Percentiles rank a stretch among this genome's conserved stretches.
phyloP scores from a whole-genome alignment of 2,888 invertebrate species.

The Eristalinus aeneus region DNA sequence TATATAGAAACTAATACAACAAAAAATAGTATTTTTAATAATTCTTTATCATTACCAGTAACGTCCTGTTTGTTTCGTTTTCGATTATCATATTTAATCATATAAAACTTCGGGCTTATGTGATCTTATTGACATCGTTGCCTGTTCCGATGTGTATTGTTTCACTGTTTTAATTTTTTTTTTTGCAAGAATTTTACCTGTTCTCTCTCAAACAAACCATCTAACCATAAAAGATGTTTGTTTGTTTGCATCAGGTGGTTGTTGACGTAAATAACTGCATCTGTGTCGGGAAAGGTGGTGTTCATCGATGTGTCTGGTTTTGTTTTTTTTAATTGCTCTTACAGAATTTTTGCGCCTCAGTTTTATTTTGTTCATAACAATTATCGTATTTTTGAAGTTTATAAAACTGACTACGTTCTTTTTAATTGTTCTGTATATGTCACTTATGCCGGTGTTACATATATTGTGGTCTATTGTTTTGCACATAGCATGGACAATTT shows the following conservation, averaged over 20 bases:
- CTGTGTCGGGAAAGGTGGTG: too few relatives aligned
- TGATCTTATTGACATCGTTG: background rate
- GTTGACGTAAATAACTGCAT: too few relatives aligned
- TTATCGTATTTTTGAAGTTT: slow-evolving; percentile 1
- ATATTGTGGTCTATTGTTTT: slow-evolving; percentile 3
- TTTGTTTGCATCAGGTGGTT: slow-evolving; percentile 1
- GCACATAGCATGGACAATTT: slow-evolving; percentile 9
- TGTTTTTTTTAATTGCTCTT: too few relatives aligned
- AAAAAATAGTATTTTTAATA: too few relatives aligned
- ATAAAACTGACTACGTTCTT: slow-evolving; percentile 11
- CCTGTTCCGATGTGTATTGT: background rate
- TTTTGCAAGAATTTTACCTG: background rate
- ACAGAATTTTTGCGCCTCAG: too few relatives aligned
- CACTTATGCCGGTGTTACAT: slow-evolving; percentile 9
- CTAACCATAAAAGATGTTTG: slow-evolving; percentile 3
- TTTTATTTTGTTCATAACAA: slow-evolving; percentile 1
- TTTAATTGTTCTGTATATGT: slow-evolving; percentile 14
- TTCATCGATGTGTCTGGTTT: too few relatives aligned
- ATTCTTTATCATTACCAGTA: too few relatives aligned
- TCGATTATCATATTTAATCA: too few relatives aligned
- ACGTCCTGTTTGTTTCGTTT: too few relatives aligned
- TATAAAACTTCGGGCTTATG: too few relatives aligned
- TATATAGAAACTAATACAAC: too few relatives aligned
- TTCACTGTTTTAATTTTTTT: slow-evolving; percentile 16
- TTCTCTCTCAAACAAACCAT: background rate